Percentiles rank a stretch among this genome's conserved stretches.
Conservation (phyloP, 2,888 invertebrate genomes). For the Cheiracanthium punctorium region DNA sequence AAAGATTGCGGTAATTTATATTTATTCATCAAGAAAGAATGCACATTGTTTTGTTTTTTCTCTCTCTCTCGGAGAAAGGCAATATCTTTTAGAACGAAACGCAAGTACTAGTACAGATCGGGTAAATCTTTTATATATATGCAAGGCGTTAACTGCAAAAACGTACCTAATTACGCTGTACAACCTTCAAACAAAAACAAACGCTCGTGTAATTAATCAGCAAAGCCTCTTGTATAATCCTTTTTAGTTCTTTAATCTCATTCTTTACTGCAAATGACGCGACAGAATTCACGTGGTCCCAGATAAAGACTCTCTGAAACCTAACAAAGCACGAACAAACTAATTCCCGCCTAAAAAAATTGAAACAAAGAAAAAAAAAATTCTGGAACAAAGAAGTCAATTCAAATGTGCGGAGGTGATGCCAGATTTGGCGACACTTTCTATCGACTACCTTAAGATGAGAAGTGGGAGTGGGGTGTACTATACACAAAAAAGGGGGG, state of each 20-base stretch:
- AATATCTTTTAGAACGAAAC: background rate
- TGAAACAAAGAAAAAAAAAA: background rate
- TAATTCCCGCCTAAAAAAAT: background rate
- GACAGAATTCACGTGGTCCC: constrained; percentile 8
- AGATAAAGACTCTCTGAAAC: constrained; percentile 11
- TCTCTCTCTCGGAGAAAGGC: background rate
- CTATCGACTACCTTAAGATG: constrained; percentile 20
- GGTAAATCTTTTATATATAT: background rate
- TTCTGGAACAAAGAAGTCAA: constrained; percentile 9
- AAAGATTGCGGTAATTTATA: background rate
- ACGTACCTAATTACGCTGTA: background rate
- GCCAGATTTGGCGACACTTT: constrained; percentile 21
- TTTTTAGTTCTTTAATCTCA: background rate
- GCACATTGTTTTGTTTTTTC: background rate
- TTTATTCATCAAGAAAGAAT: background rate
- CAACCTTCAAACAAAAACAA: constrained; percentile 1
- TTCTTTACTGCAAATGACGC: constrained; percentile 13
- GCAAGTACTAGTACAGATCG: background rate
- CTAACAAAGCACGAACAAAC: constrained; percentile 15
- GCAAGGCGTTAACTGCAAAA: constrained; percentile 10
- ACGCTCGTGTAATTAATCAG: background rate
- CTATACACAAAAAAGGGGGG: background rate
- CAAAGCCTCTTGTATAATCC: background rate
- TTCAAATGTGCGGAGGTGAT: constrained; percentile 24
- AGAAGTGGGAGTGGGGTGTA: too few species aligned